Evolutionary conservation across 2,797 vertebrate species (phyloP), one percentile per base, ranked within the genome.

Genomic region (Danionella dracula): DNA sequence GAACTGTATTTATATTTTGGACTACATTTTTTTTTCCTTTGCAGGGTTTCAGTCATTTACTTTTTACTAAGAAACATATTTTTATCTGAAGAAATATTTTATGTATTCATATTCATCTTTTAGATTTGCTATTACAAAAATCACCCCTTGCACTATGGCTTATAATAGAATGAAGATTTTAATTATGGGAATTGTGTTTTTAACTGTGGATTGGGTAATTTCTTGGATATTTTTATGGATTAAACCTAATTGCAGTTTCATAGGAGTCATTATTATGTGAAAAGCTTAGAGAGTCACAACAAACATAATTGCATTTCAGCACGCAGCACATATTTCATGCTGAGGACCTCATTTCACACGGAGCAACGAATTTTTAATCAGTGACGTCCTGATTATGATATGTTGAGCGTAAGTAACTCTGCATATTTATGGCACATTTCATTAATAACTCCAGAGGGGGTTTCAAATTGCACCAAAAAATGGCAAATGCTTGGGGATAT

Each of bases 371-470:
- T 78, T 83, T 50, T 78, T 85, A 82, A 86, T 86, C 81, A 84
- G 76, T 68, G 17, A 38, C 32, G 61, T 81, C 80, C 82, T 85
- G 81, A 85, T 86, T 81, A 73, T 81, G 77, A 84, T 84, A 81
- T 78, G 79, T 75, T 69, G 73, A 72, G 71, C 75, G 57, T 72
- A 6, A 48, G 72, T 80, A 81, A 77, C 70, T 64, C 19, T 35
- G 74, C 72, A 69, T 72, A 80, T 60, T 70, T 76, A 78, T 70
- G 63, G 83, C 63, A 56, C 73, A 68, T 83, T 80, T 81, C 68
- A 70, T 78, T 78, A 79, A 80, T 69, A 78, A 78, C 76, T 61
- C 66, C 31, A 9, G 75, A n/a, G 75, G 76, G 70, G 70, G 67
- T 68, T 82, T 27, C 53, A 74, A 72, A 73, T 76, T 70, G 72